These are phyloP conservation scores for Anniella stebbinsi DNA, from an alignment of 2,797 vertebrate species.

Conservation along the genomic window DNA sequence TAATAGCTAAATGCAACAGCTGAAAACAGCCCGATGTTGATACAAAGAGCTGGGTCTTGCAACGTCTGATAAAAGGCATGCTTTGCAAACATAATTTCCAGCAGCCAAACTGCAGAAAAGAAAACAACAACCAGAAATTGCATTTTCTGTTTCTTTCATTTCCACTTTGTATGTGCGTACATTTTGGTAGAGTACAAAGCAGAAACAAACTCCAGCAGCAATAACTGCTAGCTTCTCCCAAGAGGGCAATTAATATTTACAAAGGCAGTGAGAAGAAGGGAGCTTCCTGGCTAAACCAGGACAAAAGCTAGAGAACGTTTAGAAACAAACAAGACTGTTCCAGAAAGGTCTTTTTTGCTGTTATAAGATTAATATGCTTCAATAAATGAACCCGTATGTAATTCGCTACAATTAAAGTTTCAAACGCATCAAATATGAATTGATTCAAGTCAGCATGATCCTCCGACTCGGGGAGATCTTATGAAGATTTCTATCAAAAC, in stretches of 20 bases:
- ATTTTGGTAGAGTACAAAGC: neutral
- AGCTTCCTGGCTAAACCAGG: neutral
- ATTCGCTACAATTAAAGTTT: conserved; percentile 31
- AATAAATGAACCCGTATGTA: neutral
- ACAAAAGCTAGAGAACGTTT: neutral
- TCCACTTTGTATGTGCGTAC: neutral
- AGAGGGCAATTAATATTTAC: conserved; percentile 25
- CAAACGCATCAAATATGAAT: conserved; percentile 20
- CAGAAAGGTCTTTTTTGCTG: neutral
- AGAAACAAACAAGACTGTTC: neutral
- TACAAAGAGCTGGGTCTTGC: neutral
- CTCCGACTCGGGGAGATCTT: neutral
- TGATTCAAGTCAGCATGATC: neutral
- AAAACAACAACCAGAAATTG: conserved; percentile 12
- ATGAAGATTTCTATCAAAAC: neutral
- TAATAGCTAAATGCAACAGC: conserved; percentile 3
- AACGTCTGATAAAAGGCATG: conserved; percentile 8
- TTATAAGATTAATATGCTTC: neutral
- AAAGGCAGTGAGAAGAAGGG: neutral
- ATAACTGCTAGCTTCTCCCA: conserved; percentile 8
- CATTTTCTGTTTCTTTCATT: conserved; percentile 16
- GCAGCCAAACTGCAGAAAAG: neutral
- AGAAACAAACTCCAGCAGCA: neutral
- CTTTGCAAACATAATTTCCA: neutral
- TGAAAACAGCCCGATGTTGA: neutral